Evolutionary conservation across 2,113 vertebrate species (phyloP).

Genomic region (Puntigrus tetrazona): DNA sequence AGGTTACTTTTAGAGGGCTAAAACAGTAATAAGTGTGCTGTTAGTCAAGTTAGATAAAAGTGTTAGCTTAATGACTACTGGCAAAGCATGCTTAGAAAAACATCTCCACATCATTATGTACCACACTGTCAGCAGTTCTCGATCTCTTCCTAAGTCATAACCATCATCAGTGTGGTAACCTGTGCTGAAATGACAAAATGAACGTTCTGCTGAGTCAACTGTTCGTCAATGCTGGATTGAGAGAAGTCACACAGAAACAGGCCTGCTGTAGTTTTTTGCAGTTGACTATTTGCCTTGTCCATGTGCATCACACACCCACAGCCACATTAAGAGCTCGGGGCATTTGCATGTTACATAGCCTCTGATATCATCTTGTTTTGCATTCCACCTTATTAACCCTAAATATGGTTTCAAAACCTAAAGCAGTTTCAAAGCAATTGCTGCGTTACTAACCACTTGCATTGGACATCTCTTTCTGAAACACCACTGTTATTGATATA

Average conservation of each 20-base stretch:
- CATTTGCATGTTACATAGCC: slow-evolving; percentile 26
- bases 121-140: slow-evolving; percentile 14
- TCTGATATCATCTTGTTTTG: background rate
- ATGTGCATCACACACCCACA: background rate
- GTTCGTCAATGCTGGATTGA: background rate
- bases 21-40: background rate
- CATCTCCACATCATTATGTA: background rate
- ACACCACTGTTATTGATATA: background rate
- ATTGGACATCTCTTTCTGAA: background rate
- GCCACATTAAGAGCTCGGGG: background rate
- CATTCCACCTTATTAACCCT: slow-evolving; percentile 36
- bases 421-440: background rate
- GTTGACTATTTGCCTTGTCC: background rate
- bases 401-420: background rate
- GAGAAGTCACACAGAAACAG: background rate
- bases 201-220: slow-evolving; percentile 41
- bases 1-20: background rate
- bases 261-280: background rate
- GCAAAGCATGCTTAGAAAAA: background rate
- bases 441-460: background rate
- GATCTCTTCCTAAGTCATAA: background rate
- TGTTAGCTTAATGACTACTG: slow-evolving; percentile 5
- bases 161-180: background rate
- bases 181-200: slow-evolving; percentile 29
- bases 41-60: background rate